Conservation (phyloP, 1,140 invertebrate species). For the Drosophila littoralis region DNA sequence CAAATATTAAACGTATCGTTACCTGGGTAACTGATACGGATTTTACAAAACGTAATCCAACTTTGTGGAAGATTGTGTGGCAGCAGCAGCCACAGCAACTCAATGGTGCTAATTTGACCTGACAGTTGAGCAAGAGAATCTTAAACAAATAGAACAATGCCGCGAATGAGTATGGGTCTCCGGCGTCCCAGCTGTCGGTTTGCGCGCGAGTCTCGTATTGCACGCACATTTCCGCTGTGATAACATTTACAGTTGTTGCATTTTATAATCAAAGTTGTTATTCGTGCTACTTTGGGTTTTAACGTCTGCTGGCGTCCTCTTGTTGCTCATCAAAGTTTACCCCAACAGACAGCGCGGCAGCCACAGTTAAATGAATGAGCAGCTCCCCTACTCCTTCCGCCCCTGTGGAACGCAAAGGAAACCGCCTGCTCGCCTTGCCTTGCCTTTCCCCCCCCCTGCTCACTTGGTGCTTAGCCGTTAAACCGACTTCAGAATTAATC, state of each 20-base stretch:
- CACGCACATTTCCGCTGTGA: constrained; percentile 69
- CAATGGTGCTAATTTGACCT: constrained; percentile 43
- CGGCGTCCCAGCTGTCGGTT: constrained; percentile 13
- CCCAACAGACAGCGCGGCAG: constrained; percentile 65
- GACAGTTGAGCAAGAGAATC: constrained; percentile 25
- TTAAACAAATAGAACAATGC: constrained; percentile 43
- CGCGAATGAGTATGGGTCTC: constrained; percentile 14
- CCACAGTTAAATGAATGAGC: constrained; percentile 76
- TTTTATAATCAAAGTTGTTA: constrained; percentile 80
- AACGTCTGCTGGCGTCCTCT: constrained; percentile 54
- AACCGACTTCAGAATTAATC: constrained; percentile 82
- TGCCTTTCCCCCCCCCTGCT: neutral
- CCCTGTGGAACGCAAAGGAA: neutral
- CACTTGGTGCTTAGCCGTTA: constrained; percentile 63
- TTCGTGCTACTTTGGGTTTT: constrained; percentile 68
- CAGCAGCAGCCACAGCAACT: constrained; percentile 5
- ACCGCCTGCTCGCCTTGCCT: neutral
- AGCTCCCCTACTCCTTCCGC: constrained; percentile 1
- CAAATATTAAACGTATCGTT: too few relatives aligned
- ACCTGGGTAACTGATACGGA: neutral
- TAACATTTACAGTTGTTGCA: constrained; percentile 81
- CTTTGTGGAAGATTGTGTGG: constrained; percentile 16
- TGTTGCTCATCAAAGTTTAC: constrained; percentile 75
- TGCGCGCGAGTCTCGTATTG: constrained; percentile 21
- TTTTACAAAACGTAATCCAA: constrained; percentile 25